Percentiles rank a stretch among this genome's conserved stretches.
Conservation (phyloP, 2,888 invertebrate species). For the Achlya flavicornis region DNA sequence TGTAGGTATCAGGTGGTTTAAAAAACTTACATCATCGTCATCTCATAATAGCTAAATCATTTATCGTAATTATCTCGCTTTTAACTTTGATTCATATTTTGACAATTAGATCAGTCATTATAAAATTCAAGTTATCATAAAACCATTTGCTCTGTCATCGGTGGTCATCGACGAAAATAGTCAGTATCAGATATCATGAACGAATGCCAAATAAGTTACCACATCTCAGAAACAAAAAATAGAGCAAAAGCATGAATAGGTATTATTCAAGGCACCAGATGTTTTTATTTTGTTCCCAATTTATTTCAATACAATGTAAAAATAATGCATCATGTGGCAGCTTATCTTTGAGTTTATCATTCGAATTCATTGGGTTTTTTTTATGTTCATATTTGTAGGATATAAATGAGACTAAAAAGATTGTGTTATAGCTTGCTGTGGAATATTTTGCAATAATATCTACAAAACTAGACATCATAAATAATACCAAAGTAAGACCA, state of each 20-base stretch:
- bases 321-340: too few species aligned
- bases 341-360: too few species aligned
- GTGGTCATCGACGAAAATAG: constrained; percentile 33
- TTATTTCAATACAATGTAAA: not conserved
- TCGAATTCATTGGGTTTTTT: too few species aligned
- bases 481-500: too few species aligned
- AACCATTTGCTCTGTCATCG: constrained; percentile 20
- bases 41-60: not conserved
- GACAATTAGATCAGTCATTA: constrained; percentile 28
- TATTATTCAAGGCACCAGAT: not conserved
- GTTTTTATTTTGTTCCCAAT: not conserved
- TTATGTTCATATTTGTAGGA: too few species aligned
- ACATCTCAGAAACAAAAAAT: constrained; percentile 2
- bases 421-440: too few species aligned
- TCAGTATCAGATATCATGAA: constrained; percentile 18
- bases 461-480: too few species aligned
- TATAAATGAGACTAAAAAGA: too few species aligned
- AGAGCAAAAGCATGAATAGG: not conserved
- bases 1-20: not conserved
- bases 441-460: too few species aligned
- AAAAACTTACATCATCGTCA: not conserved
- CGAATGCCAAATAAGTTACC: not conserved
- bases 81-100: not conserved
- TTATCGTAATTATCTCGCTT: not conserved
- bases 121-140: constrained; percentile 25